Evolutionary conservation across 2,113 vertebrate species (phyloP).

Genomic region (Natator depressus): DNA sequence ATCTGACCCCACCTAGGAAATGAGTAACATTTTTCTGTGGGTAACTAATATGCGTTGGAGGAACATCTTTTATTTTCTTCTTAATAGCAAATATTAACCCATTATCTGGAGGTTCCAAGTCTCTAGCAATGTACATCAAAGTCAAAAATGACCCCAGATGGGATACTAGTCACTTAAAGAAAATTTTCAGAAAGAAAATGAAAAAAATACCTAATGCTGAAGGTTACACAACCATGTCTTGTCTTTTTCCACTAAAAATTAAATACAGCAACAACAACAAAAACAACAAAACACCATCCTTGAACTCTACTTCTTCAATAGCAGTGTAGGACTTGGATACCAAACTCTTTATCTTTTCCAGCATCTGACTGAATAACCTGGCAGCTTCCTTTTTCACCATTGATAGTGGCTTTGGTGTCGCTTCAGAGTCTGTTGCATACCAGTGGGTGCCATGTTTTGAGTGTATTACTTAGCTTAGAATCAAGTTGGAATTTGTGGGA

Average conservation of each 20-base stretch:
- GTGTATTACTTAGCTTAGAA: not conserved
- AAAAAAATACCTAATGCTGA: not conserved
- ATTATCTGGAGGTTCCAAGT: not conserved
- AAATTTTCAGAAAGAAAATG: not conserved
- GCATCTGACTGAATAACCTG: not conserved
- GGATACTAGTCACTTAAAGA: not conserved
- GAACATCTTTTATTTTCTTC: not conserved
- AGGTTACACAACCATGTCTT: not conserved
- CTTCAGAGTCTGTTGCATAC: not conserved
- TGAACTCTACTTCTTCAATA: not conserved
- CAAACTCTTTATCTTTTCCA: not conserved
- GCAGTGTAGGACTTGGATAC: not conserved
- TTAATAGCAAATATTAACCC: not conserved
- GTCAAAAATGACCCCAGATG: not conserved
- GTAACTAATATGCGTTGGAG: not conserved
- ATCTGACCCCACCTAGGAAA: not conserved
- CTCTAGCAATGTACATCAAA: not conserved
- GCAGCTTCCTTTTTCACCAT: rapidly evolving
- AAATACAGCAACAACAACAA: not conserved
- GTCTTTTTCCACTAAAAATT: not conserved
- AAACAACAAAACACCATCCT: not conserved
- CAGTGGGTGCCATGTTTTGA: not conserved
- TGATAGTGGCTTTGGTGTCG: not conserved
- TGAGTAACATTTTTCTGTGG: not conserved
- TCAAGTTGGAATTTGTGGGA: not conserved